Base-by-base conservation (phyloP, 2,888 invertebrate genomes). In the Patella depressa region DNA sequence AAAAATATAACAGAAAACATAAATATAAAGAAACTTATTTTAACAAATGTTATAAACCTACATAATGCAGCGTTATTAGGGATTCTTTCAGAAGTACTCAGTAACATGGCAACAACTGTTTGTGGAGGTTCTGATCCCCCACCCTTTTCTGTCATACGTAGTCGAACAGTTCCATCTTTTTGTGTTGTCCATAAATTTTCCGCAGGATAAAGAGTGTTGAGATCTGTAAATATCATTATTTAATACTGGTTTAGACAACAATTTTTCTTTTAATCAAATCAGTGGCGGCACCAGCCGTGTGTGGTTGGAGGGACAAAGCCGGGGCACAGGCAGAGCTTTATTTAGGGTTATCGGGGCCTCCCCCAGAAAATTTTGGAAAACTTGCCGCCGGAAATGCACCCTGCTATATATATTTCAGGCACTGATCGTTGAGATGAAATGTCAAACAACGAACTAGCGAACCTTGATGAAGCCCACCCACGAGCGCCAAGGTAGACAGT, bases 11-110 rank as follows among this genome's bases (percentile, higher is more conserved):
- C 45, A 45, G 0, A 45, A 5, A 45, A 45, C 45, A 9, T 45
- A 45, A 45, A 45, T 45, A 34, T 45, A 9, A 9, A 9, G 9
- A 71, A 34, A 34, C 4, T 5, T 34, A 34, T 19, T 34, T 14
- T 15, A 24, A 24, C 4, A 54, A 53, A 14, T 7, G 9, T 34
- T 53, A 9, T 15, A 74, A 54, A 73, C 83, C 80, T 78, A 90
- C 89, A 87, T 53, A 90, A 59, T 11, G 90, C 90, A 11, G 80
- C 53, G 24, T 79, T 72, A 72, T 87, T 83, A 29, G 89, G 88
- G 53, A 81, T 73, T 59, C 81, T 85, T 74, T 86, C 71, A 11
- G 83, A 86, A 5, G 87, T 86, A 1, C 82, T 76, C n/a, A 79
- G 74, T 29, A 90, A 82, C 72, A 87, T 55, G 0, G 86, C 81